These are phyloP conservation scores for Araneus ventricosus DNA, from an alignment of 1,140 invertebrate species.

Conservation along the genomic window DNA sequence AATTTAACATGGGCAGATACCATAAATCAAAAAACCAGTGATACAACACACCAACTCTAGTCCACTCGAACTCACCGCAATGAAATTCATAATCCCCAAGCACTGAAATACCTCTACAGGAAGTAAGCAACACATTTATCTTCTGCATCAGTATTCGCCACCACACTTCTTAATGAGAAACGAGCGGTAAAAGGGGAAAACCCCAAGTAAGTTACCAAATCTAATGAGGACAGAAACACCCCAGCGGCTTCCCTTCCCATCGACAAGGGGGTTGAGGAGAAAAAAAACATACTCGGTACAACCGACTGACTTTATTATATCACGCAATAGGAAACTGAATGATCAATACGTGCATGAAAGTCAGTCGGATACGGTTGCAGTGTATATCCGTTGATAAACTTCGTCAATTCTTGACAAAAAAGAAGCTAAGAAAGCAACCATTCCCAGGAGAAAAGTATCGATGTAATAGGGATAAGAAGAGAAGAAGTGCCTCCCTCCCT, in stretches of 20 bases:
- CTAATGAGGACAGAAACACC: conserved; percentile 20
- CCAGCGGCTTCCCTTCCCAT: not conserved
- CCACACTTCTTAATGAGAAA: not conserved
- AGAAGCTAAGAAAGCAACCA: not conserved
- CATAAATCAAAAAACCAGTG: too few species aligned
- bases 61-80: not conserved
- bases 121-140: not conserved
- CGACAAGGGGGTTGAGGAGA: not conserved
- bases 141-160: not conserved
- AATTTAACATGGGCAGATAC: too few species aligned
- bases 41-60: not conserved
- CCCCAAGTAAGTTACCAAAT: conserved; percentile 14
- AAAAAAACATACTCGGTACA: not conserved
- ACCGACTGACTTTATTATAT: conserved; percentile 20
- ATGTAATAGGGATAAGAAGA: not conserved
- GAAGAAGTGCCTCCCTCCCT: too few species aligned
- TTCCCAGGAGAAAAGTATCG: not conserved
- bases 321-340: conserved; percentile 31
- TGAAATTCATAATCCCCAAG: not conserved
- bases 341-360: conserved; percentile 34
- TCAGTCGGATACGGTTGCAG: not conserved
- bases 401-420: not conserved
- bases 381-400: not conserved
- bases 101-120: not conserved
- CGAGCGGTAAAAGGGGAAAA: not conserved